These are phyloP conservation scores for Drosophila rhopaloa DNA, from an alignment of 1,140 invertebrate species.

Conservation along the genomic window DNA sequence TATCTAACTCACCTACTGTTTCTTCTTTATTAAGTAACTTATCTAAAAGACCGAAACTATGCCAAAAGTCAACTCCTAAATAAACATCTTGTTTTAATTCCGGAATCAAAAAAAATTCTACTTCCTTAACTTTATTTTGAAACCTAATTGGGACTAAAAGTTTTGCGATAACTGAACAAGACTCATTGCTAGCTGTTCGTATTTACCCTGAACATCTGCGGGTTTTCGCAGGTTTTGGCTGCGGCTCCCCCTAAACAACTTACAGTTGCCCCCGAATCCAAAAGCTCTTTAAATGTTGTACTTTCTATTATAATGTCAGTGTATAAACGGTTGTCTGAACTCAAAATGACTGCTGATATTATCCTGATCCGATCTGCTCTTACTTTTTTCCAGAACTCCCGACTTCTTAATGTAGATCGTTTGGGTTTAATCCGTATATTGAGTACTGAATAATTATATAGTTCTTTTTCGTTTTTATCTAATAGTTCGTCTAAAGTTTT, in stretches of 20 bases:
- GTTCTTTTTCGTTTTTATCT: not conserved
- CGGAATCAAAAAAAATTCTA: conserved; percentile 1
- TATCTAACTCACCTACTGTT: not conserved
- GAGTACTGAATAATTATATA: conserved; percentile 1
- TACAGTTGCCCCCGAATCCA: conserved; percentile 23
- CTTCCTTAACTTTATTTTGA: conserved; percentile 7
- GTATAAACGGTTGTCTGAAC: conserved; percentile 13
- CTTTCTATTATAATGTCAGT: conserved; percentile 10
- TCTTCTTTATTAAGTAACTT: not conserved
- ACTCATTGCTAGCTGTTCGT: conserved; percentile 9
- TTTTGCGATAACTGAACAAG: conserved; percentile 14
- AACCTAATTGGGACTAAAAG: not conserved
- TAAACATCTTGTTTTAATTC: conserved; percentile 9
- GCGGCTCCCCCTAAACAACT: conserved; percentile 12
- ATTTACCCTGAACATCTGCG: conserved; percentile 17
- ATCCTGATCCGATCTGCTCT: not conserved
- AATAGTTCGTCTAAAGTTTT: conserved; percentile 3
- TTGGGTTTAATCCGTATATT: conserved; percentile 4
- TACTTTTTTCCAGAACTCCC: conserved; percentile 7
- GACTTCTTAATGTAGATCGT: conserved; percentile 3
- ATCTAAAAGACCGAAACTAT: conserved; percentile 9
- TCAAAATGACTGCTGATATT: conserved; percentile 13
- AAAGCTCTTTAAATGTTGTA: conserved; percentile 4
- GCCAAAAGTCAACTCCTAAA: conserved; percentile 9
- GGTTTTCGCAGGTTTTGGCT: conserved; percentile 5